phyloP scores from a whole-genome alignment of 2,888 invertebrate species.

The Linnaemya vulpina region DNA sequence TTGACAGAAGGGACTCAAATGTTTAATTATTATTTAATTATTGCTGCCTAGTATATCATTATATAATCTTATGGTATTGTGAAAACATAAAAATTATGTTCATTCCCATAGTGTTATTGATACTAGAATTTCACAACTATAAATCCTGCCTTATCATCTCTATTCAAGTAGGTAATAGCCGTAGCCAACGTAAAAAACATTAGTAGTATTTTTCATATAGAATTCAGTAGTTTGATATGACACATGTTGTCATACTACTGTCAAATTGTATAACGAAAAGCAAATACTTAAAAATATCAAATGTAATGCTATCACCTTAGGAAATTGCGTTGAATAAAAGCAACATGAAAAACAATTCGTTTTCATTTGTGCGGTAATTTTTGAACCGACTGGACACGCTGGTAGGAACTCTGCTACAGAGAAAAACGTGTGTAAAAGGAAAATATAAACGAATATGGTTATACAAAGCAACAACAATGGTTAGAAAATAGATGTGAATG shows the following conservation, averaged over 20 bases:
- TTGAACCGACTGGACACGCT: conserved; percentile 28
- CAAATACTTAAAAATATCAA: not conserved
- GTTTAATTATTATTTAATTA: no score
- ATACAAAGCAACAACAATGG: conserved; percentile 38
- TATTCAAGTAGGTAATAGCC: not conserved
- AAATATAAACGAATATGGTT: conserved; percentile 29
- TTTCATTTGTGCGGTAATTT: conserved; percentile 64
- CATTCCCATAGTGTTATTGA: not conserved
- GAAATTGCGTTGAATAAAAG: conserved; percentile 21
- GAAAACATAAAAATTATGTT: no score
- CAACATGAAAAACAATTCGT: conserved; percentile 39
- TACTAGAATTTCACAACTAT: not conserved
- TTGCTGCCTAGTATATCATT: no score
- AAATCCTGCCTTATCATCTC: not conserved
- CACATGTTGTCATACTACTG: not conserved
- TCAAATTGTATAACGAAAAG: not conserved
- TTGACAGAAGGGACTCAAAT: no score
- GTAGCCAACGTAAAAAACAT: no score
- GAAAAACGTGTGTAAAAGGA: conserved; percentile 58
- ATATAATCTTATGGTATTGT: no score
- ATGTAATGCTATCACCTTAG: not conserved
- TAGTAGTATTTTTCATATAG: not conserved
- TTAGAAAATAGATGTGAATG: conserved; percentile 35
- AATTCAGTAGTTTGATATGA: not conserved
- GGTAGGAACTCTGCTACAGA: not conserved